phyloP scores from a whole-genome alignment of 2,888 invertebrate species.

The Pilophorus perplexus region DNA sequence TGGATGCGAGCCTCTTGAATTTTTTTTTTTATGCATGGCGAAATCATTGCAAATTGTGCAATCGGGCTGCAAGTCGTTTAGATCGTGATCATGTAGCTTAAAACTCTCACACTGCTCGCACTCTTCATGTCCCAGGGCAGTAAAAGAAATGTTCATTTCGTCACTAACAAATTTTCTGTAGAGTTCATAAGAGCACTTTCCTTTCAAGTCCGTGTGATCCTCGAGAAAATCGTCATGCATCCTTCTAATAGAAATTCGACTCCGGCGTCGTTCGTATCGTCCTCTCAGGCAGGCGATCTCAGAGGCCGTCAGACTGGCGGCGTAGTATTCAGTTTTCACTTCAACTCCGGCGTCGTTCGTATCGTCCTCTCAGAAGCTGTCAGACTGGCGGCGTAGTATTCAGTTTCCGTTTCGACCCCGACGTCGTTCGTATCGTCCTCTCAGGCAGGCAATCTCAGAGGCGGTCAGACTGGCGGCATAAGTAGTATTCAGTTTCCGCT shows the following conservation, averaged over 20 bases:
- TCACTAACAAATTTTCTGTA: slow-evolving; percentile 12
- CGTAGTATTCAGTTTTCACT: too few species aligned
- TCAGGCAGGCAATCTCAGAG: too few species aligned
- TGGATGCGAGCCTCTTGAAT: not conserved
- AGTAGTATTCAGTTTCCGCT: too few species aligned
- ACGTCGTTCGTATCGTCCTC: too few species aligned
- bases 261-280: too few species aligned
- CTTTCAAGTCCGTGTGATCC: slow-evolving; percentile 3
- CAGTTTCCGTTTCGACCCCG: too few species aligned
- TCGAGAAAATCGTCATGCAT: slow-evolving; percentile 8
- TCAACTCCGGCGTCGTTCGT: too few species aligned
- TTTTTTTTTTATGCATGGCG: slow-evolving; percentile 17
- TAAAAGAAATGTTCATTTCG: slow-evolving; percentile 30
- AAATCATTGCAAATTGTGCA: slow-evolving; percentile 28
- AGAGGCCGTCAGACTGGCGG: too few species aligned
- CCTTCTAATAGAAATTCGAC: not conserved
- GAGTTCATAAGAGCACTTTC: slow-evolving; percentile 13
- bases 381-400: too few species aligned
- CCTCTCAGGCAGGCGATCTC: too few species aligned
- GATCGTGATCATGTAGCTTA: slow-evolving; percentile 19
- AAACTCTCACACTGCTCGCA: slow-evolving; percentile 17
- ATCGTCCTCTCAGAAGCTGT: too few species aligned
- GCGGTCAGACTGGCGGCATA: too few species aligned
- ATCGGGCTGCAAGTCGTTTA: slow-evolving; percentile 6
- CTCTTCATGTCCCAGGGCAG: slow-evolving; percentile 13